Conservation (phyloP, 2,888 invertebrate genomes). For the Acleris cristana region DNA sequence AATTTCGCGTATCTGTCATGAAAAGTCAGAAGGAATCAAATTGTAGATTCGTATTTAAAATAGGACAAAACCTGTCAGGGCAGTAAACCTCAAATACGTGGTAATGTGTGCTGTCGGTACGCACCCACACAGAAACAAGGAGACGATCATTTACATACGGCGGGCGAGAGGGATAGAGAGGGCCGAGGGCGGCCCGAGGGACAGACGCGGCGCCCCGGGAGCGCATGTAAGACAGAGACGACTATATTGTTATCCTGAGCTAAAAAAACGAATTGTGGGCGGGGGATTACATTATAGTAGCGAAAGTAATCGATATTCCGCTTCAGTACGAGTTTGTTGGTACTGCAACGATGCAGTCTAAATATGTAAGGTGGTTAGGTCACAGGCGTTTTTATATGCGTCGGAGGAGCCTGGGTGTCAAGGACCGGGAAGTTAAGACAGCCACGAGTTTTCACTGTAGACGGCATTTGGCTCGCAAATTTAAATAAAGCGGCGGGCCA, state of each 20-base stretch:
- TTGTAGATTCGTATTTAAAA: slow-evolving; percentile 73
- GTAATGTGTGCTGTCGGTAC: slow-evolving; percentile 57
- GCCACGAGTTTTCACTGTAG: slow-evolving; percentile 8
- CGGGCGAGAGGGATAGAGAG: slow-evolving; percentile 59
- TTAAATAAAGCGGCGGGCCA: slow-evolving; percentile 33
- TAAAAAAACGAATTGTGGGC: slow-evolving; percentile 84
- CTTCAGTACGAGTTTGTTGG: slow-evolving; percentile 82
- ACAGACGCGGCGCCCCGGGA: slow-evolving; percentile 59
- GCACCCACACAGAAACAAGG: slow-evolving; percentile 68
- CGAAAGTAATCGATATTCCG: slow-evolving; percentile 85
- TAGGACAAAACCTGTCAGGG: slow-evolving; percentile 80
- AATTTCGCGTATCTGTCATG: slow-evolving; percentile 34
- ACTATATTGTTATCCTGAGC: slow-evolving; percentile 77
- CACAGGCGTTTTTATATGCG: slow-evolving; percentile 47
- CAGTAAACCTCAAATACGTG: slow-evolving; percentile 75
- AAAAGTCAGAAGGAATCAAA: slow-evolving; percentile 67
- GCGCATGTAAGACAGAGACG: slow-evolving; percentile 70
- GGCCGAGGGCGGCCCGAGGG: slow-evolving; percentile 57
- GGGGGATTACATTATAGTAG: slow-evolving; percentile 85
- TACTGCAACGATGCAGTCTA: slow-evolving; percentile 80
- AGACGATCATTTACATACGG: slow-evolving; percentile 84
- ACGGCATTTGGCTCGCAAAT: slow-evolving; percentile 25
- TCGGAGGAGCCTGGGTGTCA: slow-evolving; percentile 21
- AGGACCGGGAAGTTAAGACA: slow-evolving; percentile 25
- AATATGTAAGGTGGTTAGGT: slow-evolving; percentile 74